These are phyloP conservation scores for Melanotaenia parkinsoni DNA, from an alignment of 2,797 vertebrate species.

Conservation along the genomic window DNA sequence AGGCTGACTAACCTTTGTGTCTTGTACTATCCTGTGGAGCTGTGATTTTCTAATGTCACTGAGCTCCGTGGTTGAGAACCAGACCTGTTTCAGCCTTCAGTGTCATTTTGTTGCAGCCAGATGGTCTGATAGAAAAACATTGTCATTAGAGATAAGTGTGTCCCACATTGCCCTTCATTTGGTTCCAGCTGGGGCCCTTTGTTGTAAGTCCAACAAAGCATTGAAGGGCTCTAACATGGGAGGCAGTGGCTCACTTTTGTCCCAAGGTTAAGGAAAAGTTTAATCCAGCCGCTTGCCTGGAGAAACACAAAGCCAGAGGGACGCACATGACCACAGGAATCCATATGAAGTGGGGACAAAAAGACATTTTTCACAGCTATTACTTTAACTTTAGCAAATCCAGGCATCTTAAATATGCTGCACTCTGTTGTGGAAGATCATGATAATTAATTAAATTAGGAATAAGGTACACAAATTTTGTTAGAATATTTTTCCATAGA, in stretches of 20 bases:
- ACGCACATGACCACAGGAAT: slow-evolving; percentile 8
- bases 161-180: not conserved
- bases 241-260: not conserved
- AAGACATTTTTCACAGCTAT: not conserved
- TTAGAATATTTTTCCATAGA: too few species aligned
- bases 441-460: too few species aligned
- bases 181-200: not conserved
- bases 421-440: not conserved
- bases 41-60: not conserved
- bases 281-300: slow-evolving; percentile 3
- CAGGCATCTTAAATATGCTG: too few species aligned
- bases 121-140: not conserved
- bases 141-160: not conserved
- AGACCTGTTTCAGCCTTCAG: not conserved
- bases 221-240: not conserved
- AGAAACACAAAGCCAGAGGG: slow-evolving; percentile 10
- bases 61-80: not conserved
- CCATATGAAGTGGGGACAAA: not conserved
- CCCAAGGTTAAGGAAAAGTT: not conserved
- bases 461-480: too few species aligned
- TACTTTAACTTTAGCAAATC: too few species aligned
- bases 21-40: not conserved
- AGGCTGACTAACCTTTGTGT: not conserved
- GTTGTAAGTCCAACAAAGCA: not conserved
- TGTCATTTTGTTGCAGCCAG: not conserved